Evolutionary conservation across 2,888 invertebrate genomes (phyloP), one percentile per base, ranked within the genome.

Genomic region (Amphipoea oculea): DNA sequence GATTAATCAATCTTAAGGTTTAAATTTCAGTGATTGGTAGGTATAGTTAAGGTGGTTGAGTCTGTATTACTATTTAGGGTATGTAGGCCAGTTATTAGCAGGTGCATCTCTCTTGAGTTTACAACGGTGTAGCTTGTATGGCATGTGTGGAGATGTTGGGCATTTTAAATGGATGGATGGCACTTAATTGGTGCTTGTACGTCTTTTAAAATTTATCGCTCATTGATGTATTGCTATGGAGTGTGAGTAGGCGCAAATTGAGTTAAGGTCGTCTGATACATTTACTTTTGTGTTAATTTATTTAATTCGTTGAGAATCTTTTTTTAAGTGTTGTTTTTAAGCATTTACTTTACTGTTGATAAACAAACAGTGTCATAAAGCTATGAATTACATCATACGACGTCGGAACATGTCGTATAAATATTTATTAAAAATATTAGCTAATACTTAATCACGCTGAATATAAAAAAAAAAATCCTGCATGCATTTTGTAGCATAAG

Each of bases 21-120:
- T 72, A 82, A 81, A 87, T 82, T 84, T 48, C 73, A 75, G 63
- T 82, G 78, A 84, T 81, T 75, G 57, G 67, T 82, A 73, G 75
- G 73, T 79, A 71, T n/a, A 73, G 74, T 75, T 60, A 82, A 75
- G 54, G 68, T 79, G 60, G 75, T 66, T 1, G 66, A 40, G 63
- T 73, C 23, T 74, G 11, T 67, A n/a, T n/a, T n/a, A 81, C 84
- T 81, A 85, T 89, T 90, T 86, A 87, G 86, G 85, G 76, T 84
- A 91, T 88, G 83, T 88, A 86, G 90, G 90, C 69, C 89, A 89
- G 73, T 68, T 86, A 88, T 85, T 65, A 81, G 73, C 87, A 89
- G 89, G 86, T 90, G 90, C 89, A 89, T 90, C 91, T 83, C 77
- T 85, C 77, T 86, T 81, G 74, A 85, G 42, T 75, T 57, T 57